A percentile compares a stretch with the other conserved stretches of the same genome.
Evolutionary conservation across 1,140 invertebrate genomes (phyloP).

Genomic region (Drosophila orena): DNA sequence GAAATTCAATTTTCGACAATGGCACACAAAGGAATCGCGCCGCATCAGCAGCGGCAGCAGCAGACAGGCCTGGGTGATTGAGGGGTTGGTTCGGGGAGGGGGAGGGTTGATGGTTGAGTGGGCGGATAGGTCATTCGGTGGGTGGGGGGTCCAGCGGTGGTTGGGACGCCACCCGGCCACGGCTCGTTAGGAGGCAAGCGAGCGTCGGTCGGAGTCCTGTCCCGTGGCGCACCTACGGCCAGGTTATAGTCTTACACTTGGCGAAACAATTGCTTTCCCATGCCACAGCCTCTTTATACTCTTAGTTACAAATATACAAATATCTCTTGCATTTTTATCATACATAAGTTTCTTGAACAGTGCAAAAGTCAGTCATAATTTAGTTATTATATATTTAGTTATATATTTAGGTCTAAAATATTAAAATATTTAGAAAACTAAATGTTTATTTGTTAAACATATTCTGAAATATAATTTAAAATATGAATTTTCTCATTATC

Average conservation of each 20-base stretch:
- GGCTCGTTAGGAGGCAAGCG: slow-evolving; percentile 52
- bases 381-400: too few species aligned
- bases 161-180: slow-evolving; percentile 22
- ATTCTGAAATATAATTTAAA: not conserved
- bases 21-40: slow-evolving; percentile 81
- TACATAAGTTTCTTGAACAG: too few species aligned
- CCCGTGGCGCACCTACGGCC: slow-evolving; percentile 29
- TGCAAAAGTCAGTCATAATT: too few species aligned
- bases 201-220: slow-evolving; percentile 19
- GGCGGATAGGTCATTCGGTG: slow-evolving; percentile 25
- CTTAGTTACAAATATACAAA: not conserved
- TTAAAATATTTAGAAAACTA: too few species aligned
- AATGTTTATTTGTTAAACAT: too few species aligned
- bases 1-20: slow-evolving; percentile 84
- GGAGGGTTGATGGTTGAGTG: slow-evolving; percentile 1
- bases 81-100: slow-evolving; percentile 27
- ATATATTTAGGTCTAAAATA: too few species aligned
- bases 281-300: not conserved
- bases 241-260: slow-evolving; percentile 23
- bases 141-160: not conserved
- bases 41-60: slow-evolving; percentile 39
- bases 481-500: not conserved
- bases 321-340: too few species aligned
- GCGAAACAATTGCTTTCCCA: not conserved
- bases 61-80: slow-evolving; percentile 25